Conservation (phyloP, 1,140 invertebrate genomes). For the Luehdorfia chinensis region DNA sequence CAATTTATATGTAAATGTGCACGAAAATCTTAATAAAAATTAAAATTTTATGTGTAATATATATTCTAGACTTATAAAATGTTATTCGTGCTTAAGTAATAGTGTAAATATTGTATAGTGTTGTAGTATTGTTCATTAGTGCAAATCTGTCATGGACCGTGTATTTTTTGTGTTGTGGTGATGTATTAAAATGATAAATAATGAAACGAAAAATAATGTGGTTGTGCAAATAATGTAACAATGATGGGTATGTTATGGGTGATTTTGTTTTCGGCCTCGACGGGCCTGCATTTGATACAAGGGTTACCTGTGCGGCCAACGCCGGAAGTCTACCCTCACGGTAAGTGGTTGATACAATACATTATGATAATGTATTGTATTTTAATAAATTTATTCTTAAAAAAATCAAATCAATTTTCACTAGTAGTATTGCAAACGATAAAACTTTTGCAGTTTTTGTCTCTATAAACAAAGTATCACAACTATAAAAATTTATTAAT, state of each 20-base stretch:
- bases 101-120: slow-evolving; percentile 44
- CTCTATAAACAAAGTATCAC: too few species aligned
- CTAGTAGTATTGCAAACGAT: too few species aligned
- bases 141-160: slow-evolving; percentile 67
- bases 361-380: too few species aligned
- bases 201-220: slow-evolving; percentile 71
- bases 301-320: slow-evolving; percentile 60
- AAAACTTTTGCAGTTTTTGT: too few species aligned
- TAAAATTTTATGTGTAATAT: slow-evolving; percentile 54
- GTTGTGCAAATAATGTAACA: slow-evolving; percentile 69
- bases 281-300: slow-evolving; percentile 50
- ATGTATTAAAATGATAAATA: slow-evolving; percentile 72
- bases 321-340: slow-evolving; percentile 65
- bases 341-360: slow-evolving; percentile 57
- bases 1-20: slow-evolving; percentile 74
- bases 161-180: slow-evolving; percentile 73
- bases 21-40: slow-evolving; percentile 54
- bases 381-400: slow-evolving; percentile 31
- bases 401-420: too few species aligned
- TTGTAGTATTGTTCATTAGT: slow-evolving; percentile 42
- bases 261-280: slow-evolving; percentile 62
- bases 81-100: slow-evolving; percentile 44
- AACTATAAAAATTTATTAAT: too few species aligned
- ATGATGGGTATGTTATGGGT: slow-evolving; percentile 70
- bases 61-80: slow-evolving; percentile 44